Conservation (phyloP, 2,888 invertebrate genomes). For the Stenodera caucasica region DNA sequence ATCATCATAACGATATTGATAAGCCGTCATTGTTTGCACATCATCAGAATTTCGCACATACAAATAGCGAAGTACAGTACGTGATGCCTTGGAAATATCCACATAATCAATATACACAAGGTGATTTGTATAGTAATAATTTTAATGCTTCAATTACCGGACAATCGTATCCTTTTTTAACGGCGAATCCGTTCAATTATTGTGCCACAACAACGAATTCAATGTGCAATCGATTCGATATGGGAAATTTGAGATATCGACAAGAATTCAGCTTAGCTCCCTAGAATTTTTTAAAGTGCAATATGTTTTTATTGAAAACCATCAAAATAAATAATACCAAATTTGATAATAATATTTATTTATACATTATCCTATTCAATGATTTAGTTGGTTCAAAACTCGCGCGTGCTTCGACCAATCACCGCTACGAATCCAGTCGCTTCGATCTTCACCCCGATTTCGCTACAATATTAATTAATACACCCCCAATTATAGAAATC, state of each 20-base stretch:
- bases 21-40: conserved; percentile 43
- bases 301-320: not conserved
- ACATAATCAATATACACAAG: conserved; percentile 48
- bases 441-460: no score
- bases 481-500: no score
- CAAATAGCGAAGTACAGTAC: conserved; percentile 49
- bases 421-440: no score
- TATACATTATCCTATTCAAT: no score
- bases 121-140: conserved; percentile 46
- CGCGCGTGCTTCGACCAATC: no score
- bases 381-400: no score
- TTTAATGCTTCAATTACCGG: conserved; percentile 40
- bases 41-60: conserved; percentile 36
- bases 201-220: conserved; percentile 40
- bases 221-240: conserved; percentile 49
- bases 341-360: no score
- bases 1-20: conserved; percentile 40
- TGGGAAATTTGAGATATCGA: conserved; percentile 48
- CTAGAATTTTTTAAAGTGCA: conserved; percentile 9
- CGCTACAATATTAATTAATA: no score
- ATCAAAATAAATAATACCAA: no score
- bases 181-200: conserved; percentile 48
- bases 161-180: conserved; percentile 48
- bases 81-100: conserved; percentile 55
- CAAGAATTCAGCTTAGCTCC: conserved; percentile 48